A percentile compares a stretch with the other conserved stretches of the same genome.
Evolutionary conservation across 2,888 invertebrate species (phyloP).

Genomic region (Meandrusa payeni): DNA sequence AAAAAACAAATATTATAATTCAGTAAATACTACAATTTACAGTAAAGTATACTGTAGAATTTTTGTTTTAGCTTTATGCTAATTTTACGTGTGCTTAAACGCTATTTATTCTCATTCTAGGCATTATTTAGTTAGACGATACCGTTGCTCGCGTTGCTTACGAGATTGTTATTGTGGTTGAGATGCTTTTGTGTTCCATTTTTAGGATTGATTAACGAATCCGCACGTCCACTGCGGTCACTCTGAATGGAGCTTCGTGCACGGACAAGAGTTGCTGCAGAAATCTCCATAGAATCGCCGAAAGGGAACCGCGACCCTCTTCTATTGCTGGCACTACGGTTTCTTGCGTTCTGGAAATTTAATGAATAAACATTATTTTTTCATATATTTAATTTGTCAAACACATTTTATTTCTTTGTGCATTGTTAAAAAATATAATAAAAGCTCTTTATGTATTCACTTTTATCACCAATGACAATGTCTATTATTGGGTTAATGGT

Average conservation of each 20-base stretch:
- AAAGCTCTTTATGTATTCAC: neutral
- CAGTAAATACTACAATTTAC: conserved; percentile 8
- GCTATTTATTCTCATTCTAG: too few species aligned
- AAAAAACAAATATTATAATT: too few species aligned
- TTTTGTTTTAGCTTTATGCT: too few species aligned
- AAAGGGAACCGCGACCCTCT: conserved; percentile 67
- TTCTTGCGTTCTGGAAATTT: conserved; percentile 53
- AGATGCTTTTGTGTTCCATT: conserved; percentile 62
- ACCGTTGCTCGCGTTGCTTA: conserved; percentile 52
- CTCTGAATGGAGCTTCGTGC: conserved; percentile 57
- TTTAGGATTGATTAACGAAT: conserved; percentile 47
- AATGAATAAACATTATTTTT: too few species aligned
- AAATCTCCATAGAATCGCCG: conserved; percentile 75
- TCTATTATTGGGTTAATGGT: too few species aligned
- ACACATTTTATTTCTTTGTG: neutral
- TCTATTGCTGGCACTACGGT: conserved; percentile 51
- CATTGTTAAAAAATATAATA: neutral
- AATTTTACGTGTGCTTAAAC: too few species aligned
- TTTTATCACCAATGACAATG: neutral
- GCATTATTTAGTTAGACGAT: conserved; percentile 50
- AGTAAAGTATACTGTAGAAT: too few species aligned
- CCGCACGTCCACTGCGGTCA: conserved; percentile 50
- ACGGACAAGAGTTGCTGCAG: conserved; percentile 65
- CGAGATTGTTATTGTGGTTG: conserved; percentile 63
- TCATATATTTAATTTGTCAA: neutral